Evolutionary conservation across 2,888 invertebrate genomes (phyloP).

Genomic region (Epsilonema sp.): DNA sequence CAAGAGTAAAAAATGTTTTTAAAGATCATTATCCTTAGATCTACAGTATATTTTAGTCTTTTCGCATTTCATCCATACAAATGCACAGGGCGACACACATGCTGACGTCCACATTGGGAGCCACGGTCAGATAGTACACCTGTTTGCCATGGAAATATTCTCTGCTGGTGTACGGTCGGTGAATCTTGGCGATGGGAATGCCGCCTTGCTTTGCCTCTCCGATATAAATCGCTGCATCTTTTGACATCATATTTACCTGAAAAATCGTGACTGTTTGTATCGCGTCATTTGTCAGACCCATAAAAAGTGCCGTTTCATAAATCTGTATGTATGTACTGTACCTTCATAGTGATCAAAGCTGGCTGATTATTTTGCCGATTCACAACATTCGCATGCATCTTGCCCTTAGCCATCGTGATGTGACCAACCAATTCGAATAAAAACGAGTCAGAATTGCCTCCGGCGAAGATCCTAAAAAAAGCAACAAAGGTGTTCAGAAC

Average conservation of each 20-base stretch:
- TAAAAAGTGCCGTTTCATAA: too few relatives aligned
- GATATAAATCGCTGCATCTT: neutral
- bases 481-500: too few relatives aligned
- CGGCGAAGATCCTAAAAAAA: neutral
- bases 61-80: conserved; percentile 1
- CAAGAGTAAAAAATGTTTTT: too few relatives aligned
- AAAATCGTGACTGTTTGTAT: neutral
- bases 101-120: conserved; percentile 1
- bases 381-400: neutral
- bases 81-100: conserved; percentile 1
- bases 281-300: too few relatives aligned
- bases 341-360: neutral
- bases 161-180: neutral
- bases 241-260: neutral
- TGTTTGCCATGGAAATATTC: neutral
- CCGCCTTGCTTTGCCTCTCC: conserved; percentile 4
- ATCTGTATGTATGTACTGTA: too few relatives aligned
- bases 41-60: too few relatives aligned
- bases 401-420: neutral
- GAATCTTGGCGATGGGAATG: conserved; percentile 1
- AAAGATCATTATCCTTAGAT: too few relatives aligned
- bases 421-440: neutral
- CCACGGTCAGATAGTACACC: neutral
- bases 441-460: neutral
- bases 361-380: neutral